Evolutionary conservation across 2,113 vertebrate species (phyloP).

Genomic region (Toxostoma redivivum): DNA sequence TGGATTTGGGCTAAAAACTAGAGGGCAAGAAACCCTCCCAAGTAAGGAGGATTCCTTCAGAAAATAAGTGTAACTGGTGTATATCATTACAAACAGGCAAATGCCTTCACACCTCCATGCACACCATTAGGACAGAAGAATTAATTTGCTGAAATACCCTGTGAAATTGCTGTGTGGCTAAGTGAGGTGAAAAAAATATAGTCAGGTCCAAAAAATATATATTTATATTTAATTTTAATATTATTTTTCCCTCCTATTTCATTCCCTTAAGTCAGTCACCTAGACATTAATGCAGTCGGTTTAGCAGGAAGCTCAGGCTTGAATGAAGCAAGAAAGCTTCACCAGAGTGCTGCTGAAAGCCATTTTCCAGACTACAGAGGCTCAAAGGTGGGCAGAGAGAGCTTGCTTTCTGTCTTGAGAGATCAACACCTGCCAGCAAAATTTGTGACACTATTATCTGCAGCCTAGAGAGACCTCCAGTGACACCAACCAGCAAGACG

Average conservation of each 20-base stretch:
- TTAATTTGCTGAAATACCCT: not conserved
- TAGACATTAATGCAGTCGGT: accelerated
- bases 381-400: not conserved
- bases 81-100: not conserved
- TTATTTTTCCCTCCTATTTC: not conserved
- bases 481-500: accelerated
- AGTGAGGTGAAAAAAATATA: not conserved
- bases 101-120: accelerated
- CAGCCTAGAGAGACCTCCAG: not conserved
- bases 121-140: not conserved
- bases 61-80: not conserved
- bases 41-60: not conserved
- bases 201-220: not conserved
- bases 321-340: not conserved
- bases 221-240: not conserved
- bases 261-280: not conserved
- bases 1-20: not conserved
- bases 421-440: not conserved
- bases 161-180: not conserved
- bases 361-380: not conserved
- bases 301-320: not conserved
- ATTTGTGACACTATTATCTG: not conserved
- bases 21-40: not conserved
- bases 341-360: not conserved
- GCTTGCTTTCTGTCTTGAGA: not conserved